These are phyloP conservation scores for Ooceraea biroi DNA, from an alignment of 1,140 invertebrate species.

Conservation along the genomic window DNA sequence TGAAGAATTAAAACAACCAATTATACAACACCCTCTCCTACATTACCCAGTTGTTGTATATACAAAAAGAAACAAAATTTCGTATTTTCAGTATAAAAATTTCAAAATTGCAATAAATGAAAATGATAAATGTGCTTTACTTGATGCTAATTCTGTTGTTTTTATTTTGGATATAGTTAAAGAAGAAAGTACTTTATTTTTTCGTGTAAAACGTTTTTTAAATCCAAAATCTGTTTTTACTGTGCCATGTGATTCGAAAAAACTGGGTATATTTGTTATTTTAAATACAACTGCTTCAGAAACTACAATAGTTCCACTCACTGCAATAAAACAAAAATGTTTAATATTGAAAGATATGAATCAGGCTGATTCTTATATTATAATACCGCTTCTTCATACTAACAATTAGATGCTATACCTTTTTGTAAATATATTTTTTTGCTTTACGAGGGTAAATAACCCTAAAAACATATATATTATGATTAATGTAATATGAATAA, in stretches of 20 bases:
- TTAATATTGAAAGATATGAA: too few species aligned
- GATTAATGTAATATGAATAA: too few species aligned
- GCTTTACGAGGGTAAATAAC: too few species aligned
- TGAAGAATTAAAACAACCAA: too few species aligned
- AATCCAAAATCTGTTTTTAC: conserved; percentile 14
- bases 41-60: not conserved
- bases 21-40: too few species aligned
- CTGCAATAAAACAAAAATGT: conserved; percentile 3
- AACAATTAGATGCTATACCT: too few species aligned
- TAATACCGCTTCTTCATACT: too few species aligned
- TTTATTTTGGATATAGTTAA: too few species aligned
- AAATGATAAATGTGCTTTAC: conserved; percentile 11
- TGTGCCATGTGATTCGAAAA: not conserved
- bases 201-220: not conserved
- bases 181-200: not conserved
- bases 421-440: too few species aligned
- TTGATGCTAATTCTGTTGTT: not conserved
- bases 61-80: too few species aligned
- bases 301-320: not conserved
- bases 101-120: not conserved
- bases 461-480: too few species aligned
- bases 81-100: not conserved
- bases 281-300: not conserved
- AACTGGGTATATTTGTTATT: conserved; percentile 2
- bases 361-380: too few species aligned